Evolutionary conservation across 2,113 vertebrate genomes (phyloP).

Genomic region (Mus pahari): DNA sequence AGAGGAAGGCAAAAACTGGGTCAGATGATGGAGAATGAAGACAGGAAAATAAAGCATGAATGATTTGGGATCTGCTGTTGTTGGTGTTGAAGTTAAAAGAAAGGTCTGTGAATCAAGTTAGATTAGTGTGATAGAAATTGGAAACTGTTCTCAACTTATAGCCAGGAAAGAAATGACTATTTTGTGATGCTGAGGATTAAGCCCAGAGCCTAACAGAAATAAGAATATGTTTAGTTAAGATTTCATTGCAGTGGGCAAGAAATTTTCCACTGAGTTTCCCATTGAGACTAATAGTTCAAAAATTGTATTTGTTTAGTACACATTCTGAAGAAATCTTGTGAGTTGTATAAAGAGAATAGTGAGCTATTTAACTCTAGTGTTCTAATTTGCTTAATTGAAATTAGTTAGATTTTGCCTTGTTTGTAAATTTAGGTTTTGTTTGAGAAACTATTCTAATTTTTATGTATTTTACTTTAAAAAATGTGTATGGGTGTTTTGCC

Average conservation of each 20-base stretch:
- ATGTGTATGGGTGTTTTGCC: not conserved
- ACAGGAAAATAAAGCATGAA: not conserved
- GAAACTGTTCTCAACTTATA: not conserved
- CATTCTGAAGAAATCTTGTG: not conserved
- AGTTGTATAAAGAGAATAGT: not conserved
- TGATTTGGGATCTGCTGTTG: not conserved
- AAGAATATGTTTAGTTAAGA: not conserved
- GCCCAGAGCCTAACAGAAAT: not conserved
- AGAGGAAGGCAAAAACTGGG: not conserved
- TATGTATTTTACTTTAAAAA: not conserved
- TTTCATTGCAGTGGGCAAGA: not conserved
- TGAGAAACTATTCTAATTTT: not conserved
- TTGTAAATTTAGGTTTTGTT: not conserved
- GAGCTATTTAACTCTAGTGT: not conserved
- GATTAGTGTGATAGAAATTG: not conserved
- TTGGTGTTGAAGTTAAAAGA: not conserved
- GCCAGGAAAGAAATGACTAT: not conserved
- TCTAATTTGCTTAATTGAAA: not conserved
- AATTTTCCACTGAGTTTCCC: not conserved
- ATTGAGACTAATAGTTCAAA: not conserved
- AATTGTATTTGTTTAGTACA: not conserved
- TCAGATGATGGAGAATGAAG: not conserved
- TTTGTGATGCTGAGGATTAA: not conserved
- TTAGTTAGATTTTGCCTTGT: not conserved
- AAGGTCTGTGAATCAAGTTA: not conserved